Evolutionary conservation across 2,888 invertebrate genomes (phyloP).

Genomic region (Oligia latruncula): DNA sequence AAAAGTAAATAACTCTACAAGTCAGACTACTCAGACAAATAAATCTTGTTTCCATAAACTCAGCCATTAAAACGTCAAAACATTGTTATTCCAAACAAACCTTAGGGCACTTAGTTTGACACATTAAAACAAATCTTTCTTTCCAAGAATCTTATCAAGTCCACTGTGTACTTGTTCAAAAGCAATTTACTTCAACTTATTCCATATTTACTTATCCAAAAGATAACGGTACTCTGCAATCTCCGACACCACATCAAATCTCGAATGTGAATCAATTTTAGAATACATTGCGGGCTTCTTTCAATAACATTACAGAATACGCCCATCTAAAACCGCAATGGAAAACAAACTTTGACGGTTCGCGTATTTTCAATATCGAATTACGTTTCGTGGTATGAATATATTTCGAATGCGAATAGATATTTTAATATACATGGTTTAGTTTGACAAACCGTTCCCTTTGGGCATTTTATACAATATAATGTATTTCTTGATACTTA

Average conservation of each 20-base stretch:
- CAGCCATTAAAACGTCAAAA: not conserved
- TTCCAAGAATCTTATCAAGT: constrained; percentile 26
- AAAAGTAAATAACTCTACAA: not conserved
- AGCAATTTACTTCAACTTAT: constrained; percentile 56
- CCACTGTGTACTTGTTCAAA: constrained; percentile 47
- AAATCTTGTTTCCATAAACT: not conserved
- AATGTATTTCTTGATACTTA: constrained; percentile 17
- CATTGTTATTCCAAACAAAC: constrained; percentile 2
- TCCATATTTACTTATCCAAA: constrained; percentile 48
- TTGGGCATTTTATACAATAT: constrained; percentile 16
- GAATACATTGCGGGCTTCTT: constrained; percentile 50
- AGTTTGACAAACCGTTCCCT: constrained; percentile 46
- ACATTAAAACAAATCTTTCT: constrained; percentile 39
- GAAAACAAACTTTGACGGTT: constrained; percentile 30
- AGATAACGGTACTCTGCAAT: constrained; percentile 20
- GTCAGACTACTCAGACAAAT: not conserved
- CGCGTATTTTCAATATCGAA: constrained; percentile 30
- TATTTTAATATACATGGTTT: constrained; percentile 43
- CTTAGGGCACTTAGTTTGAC: constrained; percentile 26
- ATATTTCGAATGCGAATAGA: constrained; percentile 32
- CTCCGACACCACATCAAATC: constrained; percentile 24
- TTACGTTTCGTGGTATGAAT: constrained; percentile 19
- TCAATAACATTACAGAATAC: constrained; percentile 31
- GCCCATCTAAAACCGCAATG: constrained; percentile 27
- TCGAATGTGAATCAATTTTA: constrained; percentile 34